A percentile compares a stretch with the other conserved stretches of the same genome.
These are phyloP conservation scores for Allobates femoralis DNA, from an alignment of 2,797 vertebrate species.

Conservation along the genomic window DNA sequence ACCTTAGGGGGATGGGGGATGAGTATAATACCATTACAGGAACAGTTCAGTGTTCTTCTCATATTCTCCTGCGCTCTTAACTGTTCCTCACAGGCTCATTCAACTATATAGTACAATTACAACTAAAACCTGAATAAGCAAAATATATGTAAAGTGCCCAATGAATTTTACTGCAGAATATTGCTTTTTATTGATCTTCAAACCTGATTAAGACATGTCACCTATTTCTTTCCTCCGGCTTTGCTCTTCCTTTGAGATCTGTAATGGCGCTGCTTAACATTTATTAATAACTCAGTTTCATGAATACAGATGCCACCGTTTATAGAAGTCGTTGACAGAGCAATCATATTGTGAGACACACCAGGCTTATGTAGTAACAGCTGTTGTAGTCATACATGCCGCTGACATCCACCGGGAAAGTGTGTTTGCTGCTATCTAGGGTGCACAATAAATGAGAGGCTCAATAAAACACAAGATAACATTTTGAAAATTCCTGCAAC, in stretches of 20 bases:
- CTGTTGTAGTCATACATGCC: conserved; percentile 88
- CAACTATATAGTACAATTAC: not conserved
- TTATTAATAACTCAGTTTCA: conserved; percentile 96
- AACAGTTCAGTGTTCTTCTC: not conserved
- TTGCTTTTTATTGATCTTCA: conserved; percentile 91
- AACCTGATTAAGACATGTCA: conserved; percentile 87
- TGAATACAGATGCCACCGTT: conserved; percentile 95
- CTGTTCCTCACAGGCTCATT: conserved; percentile 6
- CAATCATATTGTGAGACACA: conserved; percentile 96
- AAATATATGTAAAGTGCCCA: conserved; percentile 12
- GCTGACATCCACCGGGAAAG: conserved; percentile 88
- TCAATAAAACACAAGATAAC: conserved; percentile 89
- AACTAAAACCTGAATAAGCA: conserved; percentile 3
- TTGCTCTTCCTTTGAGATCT: conserved; percentile 89
- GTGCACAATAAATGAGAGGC: conserved; percentile 81
- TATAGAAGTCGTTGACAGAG: conserved; percentile 90
- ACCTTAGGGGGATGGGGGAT: not conserved
- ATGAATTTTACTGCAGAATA: conserved; percentile 61
- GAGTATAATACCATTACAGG: not conserved
- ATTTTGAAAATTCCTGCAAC: conserved; percentile 87
- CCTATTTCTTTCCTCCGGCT: conserved; percentile 78
- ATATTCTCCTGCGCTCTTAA: not conserved
- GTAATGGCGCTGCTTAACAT: conserved; percentile 85
- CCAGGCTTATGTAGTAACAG: conserved; percentile 92
- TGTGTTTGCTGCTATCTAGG: conserved; percentile 89